Conservation (phyloP, 2,113 vertebrate genomes). For the Ceratotherium simum region DNA sequence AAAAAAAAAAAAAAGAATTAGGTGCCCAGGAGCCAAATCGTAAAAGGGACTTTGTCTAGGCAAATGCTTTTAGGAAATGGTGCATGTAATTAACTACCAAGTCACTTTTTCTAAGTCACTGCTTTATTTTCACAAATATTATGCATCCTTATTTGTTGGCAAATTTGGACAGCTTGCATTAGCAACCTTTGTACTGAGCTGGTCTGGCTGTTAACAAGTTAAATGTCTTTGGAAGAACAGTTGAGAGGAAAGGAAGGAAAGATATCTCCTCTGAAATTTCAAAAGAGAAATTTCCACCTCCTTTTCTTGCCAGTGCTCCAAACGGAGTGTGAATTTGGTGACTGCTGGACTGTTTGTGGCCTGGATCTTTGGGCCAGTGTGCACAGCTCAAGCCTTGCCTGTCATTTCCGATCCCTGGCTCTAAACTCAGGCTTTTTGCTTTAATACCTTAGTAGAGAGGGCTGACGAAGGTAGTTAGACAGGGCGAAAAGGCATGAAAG, state of each 20-base stretch:
- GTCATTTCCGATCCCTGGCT: not conserved
- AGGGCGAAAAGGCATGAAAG: not conserved
- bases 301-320: not conserved
- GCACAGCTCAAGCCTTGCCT: too few species aligned
- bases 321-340: not conserved
- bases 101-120: not conserved
- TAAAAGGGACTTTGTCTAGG: conserved; percentile 19
- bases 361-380: too few species aligned
- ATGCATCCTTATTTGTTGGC: not conserved
- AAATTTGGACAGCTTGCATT: not conserved
- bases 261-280: not conserved
- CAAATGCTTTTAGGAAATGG: conserved; percentile 11
- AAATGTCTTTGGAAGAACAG: not conserved
- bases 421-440: not conserved
- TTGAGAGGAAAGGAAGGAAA: not conserved
- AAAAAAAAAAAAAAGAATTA: too few species aligned
- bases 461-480: not conserved
- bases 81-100: not conserved
- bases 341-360: not conserved
- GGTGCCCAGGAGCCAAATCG: not conserved
- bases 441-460: not conserved
- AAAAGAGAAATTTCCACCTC: not conserved
- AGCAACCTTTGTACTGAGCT: not conserved
- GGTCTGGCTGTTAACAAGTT: not conserved
- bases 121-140: not conserved